Evolutionary conservation across 2,888 invertebrate genomes (phyloP).

Genomic region (Heteromyza rotundicornis): DNA sequence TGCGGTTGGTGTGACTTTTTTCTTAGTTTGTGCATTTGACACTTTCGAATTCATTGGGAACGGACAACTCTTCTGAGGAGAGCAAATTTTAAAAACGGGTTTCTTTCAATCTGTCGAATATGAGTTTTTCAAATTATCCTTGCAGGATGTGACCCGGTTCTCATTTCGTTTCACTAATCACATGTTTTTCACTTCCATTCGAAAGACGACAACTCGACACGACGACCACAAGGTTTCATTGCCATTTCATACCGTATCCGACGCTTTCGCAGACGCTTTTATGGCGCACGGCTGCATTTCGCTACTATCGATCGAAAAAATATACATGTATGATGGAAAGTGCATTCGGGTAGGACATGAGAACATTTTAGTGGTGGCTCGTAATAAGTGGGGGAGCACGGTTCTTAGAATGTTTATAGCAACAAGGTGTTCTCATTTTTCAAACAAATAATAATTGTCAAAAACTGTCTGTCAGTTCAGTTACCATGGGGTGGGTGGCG

Average conservation of each 20-base stretch:
- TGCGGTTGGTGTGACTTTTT: constrained; percentile 10
- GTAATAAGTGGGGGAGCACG: background rate
- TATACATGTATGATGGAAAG: background rate
- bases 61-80: too few relatives aligned
- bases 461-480: too few relatives aligned
- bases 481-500: too few relatives aligned
- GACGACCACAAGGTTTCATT: background rate
- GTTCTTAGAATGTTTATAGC: background rate
- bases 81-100: too few relatives aligned
- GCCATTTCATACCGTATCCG: background rate
- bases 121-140: background rate
- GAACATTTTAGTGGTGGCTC: background rate
- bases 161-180: constrained; percentile 27
- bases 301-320: constrained; percentile 19
- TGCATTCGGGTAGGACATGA: background rate
- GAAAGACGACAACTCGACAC: background rate
- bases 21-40: constrained; percentile 25
- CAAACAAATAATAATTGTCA: too few relatives aligned
- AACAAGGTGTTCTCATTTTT: background rate
- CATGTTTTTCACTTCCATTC: constrained; percentile 34
- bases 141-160: constrained; percentile 23
- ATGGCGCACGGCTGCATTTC: constrained; percentile 18
- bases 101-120: too few relatives aligned
- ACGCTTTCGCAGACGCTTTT: constrained; percentile 17
- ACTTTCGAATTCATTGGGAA: constrained; percentile 46